These are phyloP conservation scores for Prietella phreatophila DNA, from an alignment of 2,113 vertebrate species.

Conservation along the genomic window DNA sequence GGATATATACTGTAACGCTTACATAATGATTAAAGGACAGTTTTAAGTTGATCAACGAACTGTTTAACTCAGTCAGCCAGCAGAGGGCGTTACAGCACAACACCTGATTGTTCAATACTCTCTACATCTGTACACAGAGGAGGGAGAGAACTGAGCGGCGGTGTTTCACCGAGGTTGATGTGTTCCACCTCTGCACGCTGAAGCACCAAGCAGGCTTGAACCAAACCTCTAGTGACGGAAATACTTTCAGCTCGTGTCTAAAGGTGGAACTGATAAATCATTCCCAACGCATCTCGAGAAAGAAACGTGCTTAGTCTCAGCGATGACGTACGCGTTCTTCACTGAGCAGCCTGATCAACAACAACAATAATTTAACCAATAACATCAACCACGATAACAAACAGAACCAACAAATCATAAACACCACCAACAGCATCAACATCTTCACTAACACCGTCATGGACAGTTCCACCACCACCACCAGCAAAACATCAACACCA, in stretches of 20 bases:
- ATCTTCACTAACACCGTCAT: background rate
- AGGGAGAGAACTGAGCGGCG: too few relatives aligned
- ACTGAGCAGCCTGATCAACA: background rate
- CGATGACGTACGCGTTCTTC: background rate
- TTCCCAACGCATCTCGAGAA: too few relatives aligned
- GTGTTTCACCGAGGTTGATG: too few relatives aligned
- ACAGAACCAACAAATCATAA: background rate
- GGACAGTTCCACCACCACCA: background rate
- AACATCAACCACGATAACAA: background rate
- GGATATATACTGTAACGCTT: too few relatives aligned
- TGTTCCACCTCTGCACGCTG: too few relatives aligned
- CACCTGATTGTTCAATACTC: background rate
- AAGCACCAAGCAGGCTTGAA: too few relatives aligned
- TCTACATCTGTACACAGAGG: too few relatives aligned
- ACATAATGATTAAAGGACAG: background rate
- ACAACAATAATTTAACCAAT: background rate
- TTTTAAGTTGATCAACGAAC: background rate
- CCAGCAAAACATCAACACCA: background rate
- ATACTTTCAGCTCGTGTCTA: too few relatives aligned
- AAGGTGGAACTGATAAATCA: too few relatives aligned
- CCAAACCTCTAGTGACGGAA: too few relatives aligned
- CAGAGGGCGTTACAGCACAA: slow-evolving; percentile 25
- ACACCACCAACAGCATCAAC: background rate
- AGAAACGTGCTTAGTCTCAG: background rate
- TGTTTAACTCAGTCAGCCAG: background rate